A percentile compares a stretch with the other conserved stretches of the same genome.
Evolutionary conservation across 2,797 vertebrate species (phyloP).

Genomic region (Sphaeramia orbicularis): DNA sequence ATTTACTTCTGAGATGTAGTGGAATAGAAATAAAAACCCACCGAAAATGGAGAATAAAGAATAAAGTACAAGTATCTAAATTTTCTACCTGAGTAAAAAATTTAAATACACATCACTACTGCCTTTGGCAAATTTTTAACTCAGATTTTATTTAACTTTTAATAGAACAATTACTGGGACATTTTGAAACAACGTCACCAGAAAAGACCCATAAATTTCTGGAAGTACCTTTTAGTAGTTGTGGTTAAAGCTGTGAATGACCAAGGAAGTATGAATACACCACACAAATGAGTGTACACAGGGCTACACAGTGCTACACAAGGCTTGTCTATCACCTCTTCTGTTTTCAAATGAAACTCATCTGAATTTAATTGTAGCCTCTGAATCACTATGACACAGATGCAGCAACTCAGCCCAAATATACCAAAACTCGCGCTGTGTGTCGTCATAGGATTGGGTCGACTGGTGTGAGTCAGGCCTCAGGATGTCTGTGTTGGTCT

Average conservation of each 20-base stretch:
- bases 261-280: too few relatives aligned
- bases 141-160: not conserved
- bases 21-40: too few relatives aligned
- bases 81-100: too few relatives aligned
- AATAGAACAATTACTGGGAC: not conserved
- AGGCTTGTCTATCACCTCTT: not conserved
- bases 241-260: not conserved
- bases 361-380: not conserved
- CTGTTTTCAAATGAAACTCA: not conserved
- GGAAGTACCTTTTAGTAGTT: not conserved
- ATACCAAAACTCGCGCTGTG: not conserved
- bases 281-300: too few relatives aligned
- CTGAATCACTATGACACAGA: not conserved
- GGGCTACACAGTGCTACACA: too few relatives aligned
- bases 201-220: not conserved
- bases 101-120: too few relatives aligned
- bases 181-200: too few relatives aligned
- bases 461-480: constrained; percentile 36
- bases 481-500: constrained; percentile 34
- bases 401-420: constrained; percentile 17
- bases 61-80: too few relatives aligned
- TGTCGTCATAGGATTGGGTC: constrained; percentile 21
- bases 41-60: too few relatives aligned
- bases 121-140: too few relatives aligned
- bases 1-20: too few relatives aligned